These are phyloP conservation scores for Poeciliopsis gracilis DNA, from an alignment of 2,797 vertebrate genomes.

Conservation along the genomic window DNA sequence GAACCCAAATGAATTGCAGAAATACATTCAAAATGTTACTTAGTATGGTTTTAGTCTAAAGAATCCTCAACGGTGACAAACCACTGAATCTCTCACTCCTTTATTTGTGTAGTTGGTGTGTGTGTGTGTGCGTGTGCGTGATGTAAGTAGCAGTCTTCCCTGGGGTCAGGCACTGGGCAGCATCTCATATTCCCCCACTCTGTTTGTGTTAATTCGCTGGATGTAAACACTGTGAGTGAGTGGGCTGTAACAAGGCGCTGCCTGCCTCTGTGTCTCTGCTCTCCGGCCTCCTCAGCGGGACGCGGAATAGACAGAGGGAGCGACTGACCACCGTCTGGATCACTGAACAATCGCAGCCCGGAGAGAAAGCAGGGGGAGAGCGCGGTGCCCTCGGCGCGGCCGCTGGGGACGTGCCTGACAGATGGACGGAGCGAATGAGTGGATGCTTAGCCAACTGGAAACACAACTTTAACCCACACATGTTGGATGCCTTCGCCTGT, in stretches of 20 bases:
- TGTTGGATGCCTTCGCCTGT: slow-evolving; percentile 45
- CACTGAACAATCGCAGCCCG: slow-evolving; percentile 68
- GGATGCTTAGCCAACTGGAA: slow-evolving; percentile 66
- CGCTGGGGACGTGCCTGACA: slow-evolving; percentile 63
- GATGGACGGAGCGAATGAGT: slow-evolving; percentile 66
- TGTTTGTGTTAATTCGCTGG: slow-evolving; percentile 71
- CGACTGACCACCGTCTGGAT: slow-evolving; percentile 60
- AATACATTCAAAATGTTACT: not conserved
- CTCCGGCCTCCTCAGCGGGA: slow-evolving; percentile 50
- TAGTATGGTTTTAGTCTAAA: not conserved
- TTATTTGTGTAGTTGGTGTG: not conserved
- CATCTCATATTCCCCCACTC: slow-evolving; percentile 51
- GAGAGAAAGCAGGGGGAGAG: slow-evolving; percentile 44
- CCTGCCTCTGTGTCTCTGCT: slow-evolving; percentile 48
- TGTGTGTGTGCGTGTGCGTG: not conserved
- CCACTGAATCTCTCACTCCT: not conserved
- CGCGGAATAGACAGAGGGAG: slow-evolving; percentile 42
- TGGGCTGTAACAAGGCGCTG: slow-evolving; percentile 52
- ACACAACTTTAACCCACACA: slow-evolving; percentile 61
- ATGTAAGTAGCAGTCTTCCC: slow-evolving; percentile 42
- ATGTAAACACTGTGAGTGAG: slow-evolving; percentile 69
- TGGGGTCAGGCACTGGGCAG: slow-evolving; percentile 50
- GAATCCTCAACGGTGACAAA: not conserved
- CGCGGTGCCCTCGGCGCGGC: slow-evolving; percentile 54
- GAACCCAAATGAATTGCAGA: not conserved